These are phyloP conservation scores for Troides helena DNA, from an alignment of 2,888 invertebrate species.

Conservation along the genomic window DNA sequence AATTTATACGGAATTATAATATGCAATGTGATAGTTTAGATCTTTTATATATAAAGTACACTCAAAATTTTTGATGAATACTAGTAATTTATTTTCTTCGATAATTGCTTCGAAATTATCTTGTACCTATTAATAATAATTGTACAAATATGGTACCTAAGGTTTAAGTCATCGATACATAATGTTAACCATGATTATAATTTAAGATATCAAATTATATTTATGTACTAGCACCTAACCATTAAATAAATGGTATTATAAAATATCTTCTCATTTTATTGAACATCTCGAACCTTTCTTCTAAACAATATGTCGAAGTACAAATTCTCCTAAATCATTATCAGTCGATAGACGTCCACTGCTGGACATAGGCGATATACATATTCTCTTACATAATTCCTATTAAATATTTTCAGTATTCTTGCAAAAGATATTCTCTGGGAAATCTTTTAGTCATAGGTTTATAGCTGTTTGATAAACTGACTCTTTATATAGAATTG, in stretches of 20 bases:
- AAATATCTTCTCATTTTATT: slow-evolving; percentile 27
- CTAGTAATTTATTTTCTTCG: slow-evolving; percentile 57
- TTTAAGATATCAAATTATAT: slow-evolving; percentile 64
- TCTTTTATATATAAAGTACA: slow-evolving; percentile 62
- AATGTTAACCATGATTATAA: slow-evolving; percentile 67
- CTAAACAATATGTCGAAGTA: too few species aligned
- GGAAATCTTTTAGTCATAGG: too few species aligned
- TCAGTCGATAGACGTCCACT: too few species aligned
- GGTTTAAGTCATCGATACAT: slow-evolving; percentile 59
- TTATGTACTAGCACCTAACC: slow-evolving; percentile 71
- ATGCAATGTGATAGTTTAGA: slow-evolving; percentile 75
- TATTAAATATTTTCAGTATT: too few species aligned
- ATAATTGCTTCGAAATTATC: slow-evolving; percentile 39
- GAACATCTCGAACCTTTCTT: background rate
- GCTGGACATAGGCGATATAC: too few species aligned
- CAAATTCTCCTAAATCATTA: too few species aligned
- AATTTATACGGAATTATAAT: slow-evolving; percentile 60
- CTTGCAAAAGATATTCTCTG: too few species aligned
- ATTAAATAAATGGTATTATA: slow-evolving; percentile 72
- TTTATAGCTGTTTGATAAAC: too few species aligned
- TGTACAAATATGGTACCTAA: slow-evolving; percentile 72
- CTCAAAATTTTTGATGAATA: slow-evolving; percentile 54
- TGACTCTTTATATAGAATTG: too few species aligned
- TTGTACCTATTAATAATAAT: slow-evolving; percentile 49
- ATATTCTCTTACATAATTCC: too few species aligned